Evolutionary conservation across 1,140 invertebrate species (phyloP).

Genomic region (Pogonus chalceus): DNA sequence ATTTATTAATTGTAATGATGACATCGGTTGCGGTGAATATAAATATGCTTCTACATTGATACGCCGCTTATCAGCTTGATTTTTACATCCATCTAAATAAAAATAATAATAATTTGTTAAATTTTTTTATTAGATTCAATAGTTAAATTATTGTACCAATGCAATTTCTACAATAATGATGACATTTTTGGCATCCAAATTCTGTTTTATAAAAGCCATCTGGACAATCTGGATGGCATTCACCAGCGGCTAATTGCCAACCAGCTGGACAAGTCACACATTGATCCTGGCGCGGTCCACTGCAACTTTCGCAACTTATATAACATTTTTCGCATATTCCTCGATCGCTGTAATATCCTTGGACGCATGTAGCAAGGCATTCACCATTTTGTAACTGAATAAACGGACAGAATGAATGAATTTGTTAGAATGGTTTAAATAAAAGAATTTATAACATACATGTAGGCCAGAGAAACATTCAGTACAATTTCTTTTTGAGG

Average conservation of each 20-base stretch:
- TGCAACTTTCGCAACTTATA: conserved; percentile 72
- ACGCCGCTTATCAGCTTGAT: conserved; percentile 34
- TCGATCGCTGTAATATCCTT: conserved; percentile 72
- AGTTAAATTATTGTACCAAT: conserved; percentile 42
- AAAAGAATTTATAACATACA: conserved; percentile 19
- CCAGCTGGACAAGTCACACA: conserved; percentile 70
- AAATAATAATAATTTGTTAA: background rate
- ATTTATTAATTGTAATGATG: conserved; percentile 37
- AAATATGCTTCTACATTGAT: conserved; percentile 32
- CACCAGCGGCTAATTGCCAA: conserved; percentile 66
- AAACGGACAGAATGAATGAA: background rate
- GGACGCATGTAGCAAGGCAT: conserved; percentile 63
- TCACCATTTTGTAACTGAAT: conserved; percentile 59
- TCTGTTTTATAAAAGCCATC: conserved; percentile 70
- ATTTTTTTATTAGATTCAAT: too few relatives aligned
- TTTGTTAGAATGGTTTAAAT: background rate
- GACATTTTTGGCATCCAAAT: conserved; percentile 72
- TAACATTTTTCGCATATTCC: conserved; percentile 73
- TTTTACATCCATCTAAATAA: conserved; percentile 25
- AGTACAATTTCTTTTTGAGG: conserved; percentile 66
- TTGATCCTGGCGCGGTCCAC: conserved; percentile 64
- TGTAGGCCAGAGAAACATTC: conserved; percentile 59
- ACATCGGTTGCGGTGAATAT: conserved; percentile 31
- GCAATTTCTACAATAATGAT: conserved; percentile 73
- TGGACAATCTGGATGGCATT: conserved; percentile 75